phyloP scores from a whole-genome alignment of 2,113 vertebrate genomes.

The Gobio gobio region DNA sequence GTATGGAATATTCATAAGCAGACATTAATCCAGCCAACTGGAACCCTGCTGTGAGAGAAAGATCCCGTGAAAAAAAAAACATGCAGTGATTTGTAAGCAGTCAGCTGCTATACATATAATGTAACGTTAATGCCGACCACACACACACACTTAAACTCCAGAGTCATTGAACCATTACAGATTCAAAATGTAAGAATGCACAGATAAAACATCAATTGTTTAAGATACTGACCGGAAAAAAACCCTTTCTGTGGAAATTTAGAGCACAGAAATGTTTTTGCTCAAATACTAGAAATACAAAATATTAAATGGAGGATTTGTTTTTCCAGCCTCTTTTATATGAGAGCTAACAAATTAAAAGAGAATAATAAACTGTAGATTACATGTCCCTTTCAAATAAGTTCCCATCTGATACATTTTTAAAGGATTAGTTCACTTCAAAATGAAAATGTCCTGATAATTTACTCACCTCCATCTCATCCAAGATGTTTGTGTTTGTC shows the following conservation, averaged over 20 bases:
- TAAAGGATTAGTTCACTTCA: too few species aligned
- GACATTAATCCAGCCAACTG: conserved; percentile 35
- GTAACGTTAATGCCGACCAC: conserved; percentile 24
- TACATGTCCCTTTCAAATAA: not conserved
- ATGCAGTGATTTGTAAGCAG: conserved; percentile 44
- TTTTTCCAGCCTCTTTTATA: not conserved
- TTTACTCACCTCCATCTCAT: too few species aligned
- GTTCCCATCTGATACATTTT: not conserved
- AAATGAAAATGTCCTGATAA: too few species aligned
- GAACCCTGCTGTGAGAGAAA: conserved; percentile 40
- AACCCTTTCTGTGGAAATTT: not conserved
- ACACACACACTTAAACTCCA: conserved; percentile 17
- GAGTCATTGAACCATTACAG: conserved; percentile 31
- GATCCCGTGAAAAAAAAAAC: conserved; percentile 17
- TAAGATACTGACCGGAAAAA: not conserved
- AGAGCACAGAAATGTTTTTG: not conserved
- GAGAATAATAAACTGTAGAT: not conserved
- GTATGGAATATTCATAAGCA: conserved; percentile 41
- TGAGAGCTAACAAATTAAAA: conserved; percentile 18
- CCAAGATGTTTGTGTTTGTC: too few species aligned
- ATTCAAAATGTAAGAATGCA: conserved; percentile 9
- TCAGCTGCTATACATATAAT: conserved; percentile 36
- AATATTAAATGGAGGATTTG: not conserved
- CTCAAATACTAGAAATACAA: not conserved
- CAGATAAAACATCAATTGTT: not conserved